A percentile compares a stretch with the other conserved stretches of the same genome.
Evolutionary conservation across 2,113 vertebrate species (phyloP).

Genomic region (Saimiri boliviensis): DNA sequence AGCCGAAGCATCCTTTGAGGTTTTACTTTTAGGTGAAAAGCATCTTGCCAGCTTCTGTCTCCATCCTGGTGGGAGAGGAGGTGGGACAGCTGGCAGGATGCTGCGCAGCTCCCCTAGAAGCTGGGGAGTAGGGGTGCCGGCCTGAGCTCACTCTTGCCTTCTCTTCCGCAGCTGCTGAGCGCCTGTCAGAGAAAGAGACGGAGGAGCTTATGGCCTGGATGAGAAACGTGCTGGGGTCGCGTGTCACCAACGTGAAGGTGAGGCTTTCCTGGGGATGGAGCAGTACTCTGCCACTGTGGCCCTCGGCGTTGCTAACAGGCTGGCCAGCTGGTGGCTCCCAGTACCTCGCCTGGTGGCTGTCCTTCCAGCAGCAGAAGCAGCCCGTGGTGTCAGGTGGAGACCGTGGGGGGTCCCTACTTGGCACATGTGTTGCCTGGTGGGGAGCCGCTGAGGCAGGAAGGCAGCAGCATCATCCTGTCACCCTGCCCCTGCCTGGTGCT

Average conservation of each 20-base stretch:
- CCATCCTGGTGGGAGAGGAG: neutral
- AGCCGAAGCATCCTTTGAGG: neutral
- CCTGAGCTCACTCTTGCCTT: no score
- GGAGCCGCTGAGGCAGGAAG: neutral
- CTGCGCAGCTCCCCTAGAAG: accelerated
- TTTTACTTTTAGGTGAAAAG: neutral
- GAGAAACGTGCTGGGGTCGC: constrained; percentile 91
- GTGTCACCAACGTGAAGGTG: constrained; percentile 93
- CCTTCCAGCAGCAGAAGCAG: neutral
- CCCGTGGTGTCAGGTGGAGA: neutral
- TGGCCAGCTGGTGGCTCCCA: neutral
- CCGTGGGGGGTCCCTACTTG: neutral
- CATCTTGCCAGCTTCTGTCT: neutral
- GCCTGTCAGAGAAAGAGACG: constrained; percentile 89
- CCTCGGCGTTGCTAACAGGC: neutral
- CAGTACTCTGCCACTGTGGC: accelerated
- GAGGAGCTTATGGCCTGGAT: constrained; percentile 97
- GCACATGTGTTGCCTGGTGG: no score
- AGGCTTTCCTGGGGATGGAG: neutral
- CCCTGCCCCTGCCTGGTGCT: no score
- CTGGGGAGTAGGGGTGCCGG: accelerated
- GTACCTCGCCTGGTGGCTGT: neutral
- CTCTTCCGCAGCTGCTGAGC: constrained; percentile 84
- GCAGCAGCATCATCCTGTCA: no score
- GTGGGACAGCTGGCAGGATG: neutral